Evolutionary conservation across 2,797 vertebrate genomes (phyloP).

Genomic region (Protosalanx chinensis): DNA sequence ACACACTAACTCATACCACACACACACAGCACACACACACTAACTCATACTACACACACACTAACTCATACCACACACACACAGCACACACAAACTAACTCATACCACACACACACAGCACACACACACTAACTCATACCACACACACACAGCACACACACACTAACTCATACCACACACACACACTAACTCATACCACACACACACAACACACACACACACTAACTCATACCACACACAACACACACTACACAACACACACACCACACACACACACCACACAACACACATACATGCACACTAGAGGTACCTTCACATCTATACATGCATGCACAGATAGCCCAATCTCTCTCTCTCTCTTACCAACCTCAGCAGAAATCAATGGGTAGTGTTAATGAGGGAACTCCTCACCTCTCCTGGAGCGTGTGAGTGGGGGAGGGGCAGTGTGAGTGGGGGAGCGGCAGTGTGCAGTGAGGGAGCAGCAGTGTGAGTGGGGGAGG

Average conservation of each 20-base stretch:
- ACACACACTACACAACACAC: constrained; percentile 2
- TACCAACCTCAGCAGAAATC: no score
- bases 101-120: not conserved
- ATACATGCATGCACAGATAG: not conserved
- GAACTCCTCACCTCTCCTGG: no score
- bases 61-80: constrained; percentile 10
- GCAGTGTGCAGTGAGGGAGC: no score
- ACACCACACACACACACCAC: not conserved
- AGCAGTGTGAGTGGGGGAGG: no score
- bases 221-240: not conserved
- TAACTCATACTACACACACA: constrained; percentile 24
- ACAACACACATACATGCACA: no score
- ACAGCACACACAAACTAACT: not conserved
- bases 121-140: constrained; percentile 1
- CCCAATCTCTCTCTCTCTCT: no score
- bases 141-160: constrained; percentile 21
- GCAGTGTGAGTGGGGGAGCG: no score
- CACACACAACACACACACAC: not conserved
- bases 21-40: constrained; percentile 13
- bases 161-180: constrained; percentile 47
- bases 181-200: constrained; percentile 12
- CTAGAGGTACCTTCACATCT: not conserved
- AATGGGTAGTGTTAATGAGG: no score
- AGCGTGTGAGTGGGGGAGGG: no score
- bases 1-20: not conserved